A percentile compares a stretch with the other conserved stretches of the same genome.
Evolutionary conservation across 2,888 invertebrate species (phyloP).

Genomic region (Agyllia agylla): DNA sequence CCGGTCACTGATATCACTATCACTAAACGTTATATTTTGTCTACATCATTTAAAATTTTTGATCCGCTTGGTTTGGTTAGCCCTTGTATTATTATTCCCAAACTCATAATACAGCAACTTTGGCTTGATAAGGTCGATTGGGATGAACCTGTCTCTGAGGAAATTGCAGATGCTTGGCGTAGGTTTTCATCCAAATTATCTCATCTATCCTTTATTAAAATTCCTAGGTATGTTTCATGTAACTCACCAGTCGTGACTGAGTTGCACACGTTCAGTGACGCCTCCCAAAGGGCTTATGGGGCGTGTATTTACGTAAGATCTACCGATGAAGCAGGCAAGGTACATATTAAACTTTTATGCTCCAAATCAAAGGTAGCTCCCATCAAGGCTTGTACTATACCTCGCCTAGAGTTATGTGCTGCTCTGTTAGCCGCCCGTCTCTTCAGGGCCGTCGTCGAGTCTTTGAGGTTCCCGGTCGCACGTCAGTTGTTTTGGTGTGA

Average conservation of each 20-base stretch:
- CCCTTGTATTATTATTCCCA: background rate
- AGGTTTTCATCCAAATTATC: background rate
- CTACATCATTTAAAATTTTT: background rate
- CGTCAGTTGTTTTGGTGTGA: background rate
- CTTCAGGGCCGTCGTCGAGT: background rate
- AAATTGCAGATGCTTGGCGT: background rate
- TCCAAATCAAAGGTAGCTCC: background rate
- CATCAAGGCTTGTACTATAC: background rate
- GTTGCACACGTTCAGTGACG: background rate
- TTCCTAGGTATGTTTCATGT: background rate
- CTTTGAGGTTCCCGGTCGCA: background rate
- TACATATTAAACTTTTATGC: background rate
- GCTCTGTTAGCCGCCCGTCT: background rate
- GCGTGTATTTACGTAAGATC: background rate
- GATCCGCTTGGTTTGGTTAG: background rate
- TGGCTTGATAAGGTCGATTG: background rate
- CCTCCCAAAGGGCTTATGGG: background rate
- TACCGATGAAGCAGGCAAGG: background rate
- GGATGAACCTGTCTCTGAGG: background rate
- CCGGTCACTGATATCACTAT: background rate
- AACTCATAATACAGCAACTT: background rate
- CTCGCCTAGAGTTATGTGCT: background rate
- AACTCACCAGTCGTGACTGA: background rate
- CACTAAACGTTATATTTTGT: background rate
- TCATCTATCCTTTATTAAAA: background rate